Evolutionary conservation across 2,888 invertebrate species (phyloP), one percentile per base, ranked within the genome.

Genomic region (Yponomeuta evonymella): DNA sequence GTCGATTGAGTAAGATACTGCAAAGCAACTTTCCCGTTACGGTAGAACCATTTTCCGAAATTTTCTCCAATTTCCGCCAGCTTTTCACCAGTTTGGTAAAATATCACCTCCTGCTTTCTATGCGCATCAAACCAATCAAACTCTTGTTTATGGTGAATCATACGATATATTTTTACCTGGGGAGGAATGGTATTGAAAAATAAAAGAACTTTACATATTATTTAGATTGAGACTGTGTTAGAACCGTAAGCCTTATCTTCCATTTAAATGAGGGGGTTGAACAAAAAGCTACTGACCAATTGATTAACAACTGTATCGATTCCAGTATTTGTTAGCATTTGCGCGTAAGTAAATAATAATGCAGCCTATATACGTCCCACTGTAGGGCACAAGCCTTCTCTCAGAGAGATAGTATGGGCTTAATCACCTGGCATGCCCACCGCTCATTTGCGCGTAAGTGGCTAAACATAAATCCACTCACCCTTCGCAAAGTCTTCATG

Each of bases 151-250:
- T 76, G 74, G n/a, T 85, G 83, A 11, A 76, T 30, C 85, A 87
- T 88, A 75, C 80, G 84, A 71, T 86, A 88, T 64, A 87, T 74
- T 72, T 86, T 83, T 76, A 85, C 79, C 89, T 88, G 74, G 23
- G 75, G 72, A 33, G 64, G 11, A 23, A 64, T 23, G 29, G 29
- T 2, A 36, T 36, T 36, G 5, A 36, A 36, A 8, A 8, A 43
- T 8, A 8, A 43, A 43, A 43, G 9, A 43, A 43, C 43, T 8
- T 43, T 5, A 33, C 1, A 33, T 33, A 33, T 5, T 43, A 43
- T 8, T 43, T 8, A 43, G 43, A 8, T 43, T 43, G 8, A 43
- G 8, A 43, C 43, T 1, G 43, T 43, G 9, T 36, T 36, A 36
- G 6, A 8, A 43, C 6, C 5, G 43, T 5, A 43, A 43, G 43